Base-by-base conservation (phyloP, 2,888 invertebrate species). In the Dorcus parallelipipedus region DNA sequence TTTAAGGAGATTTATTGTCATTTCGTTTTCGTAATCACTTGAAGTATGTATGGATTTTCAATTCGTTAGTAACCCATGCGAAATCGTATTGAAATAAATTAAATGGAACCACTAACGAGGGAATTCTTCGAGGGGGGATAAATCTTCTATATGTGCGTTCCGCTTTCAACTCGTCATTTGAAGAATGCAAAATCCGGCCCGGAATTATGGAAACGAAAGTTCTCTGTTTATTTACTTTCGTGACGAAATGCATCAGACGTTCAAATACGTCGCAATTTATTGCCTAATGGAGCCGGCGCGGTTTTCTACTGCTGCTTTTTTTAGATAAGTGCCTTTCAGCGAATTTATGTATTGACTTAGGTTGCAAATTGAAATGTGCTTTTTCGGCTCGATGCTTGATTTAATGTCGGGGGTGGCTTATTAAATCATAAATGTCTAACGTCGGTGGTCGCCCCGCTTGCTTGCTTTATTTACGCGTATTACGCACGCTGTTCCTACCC, bases 301-400 rank as follows among this genome's bases (percentile, higher is more conserved):
- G 61, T 61, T 62, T 68, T 66, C 67, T 33, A 3, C 26, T 5
- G 26, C 26, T 63, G 64, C 59, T 64, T 63, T 64, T 67, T 65
- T 63, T 64, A 56, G 63, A 65, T 68, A 69, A 70, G 70, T 69
- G 70, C 66, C 65, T 69, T 68, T 66, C 68, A 64, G 62, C 64
- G 66, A 67, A 69, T 70, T 71, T 69, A 69, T 69, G 68, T 71
- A 68, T 71, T 69, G 69, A 71, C 66, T 69, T 67, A 63, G 66
- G 68, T 67, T 66, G 65, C 68, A 69, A 69, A 70, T 68, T 68
- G 69, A 70, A 69, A 70, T 65, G 69, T 67, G 67, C 67, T 69
- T 67, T 67, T 67, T 64, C 65, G 65, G 65, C 62, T 68, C 66
- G 62, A 56, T 63, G 64, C 67, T 64, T 70, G 67, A 70, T 67